A percentile compares a stretch with the other conserved stretches of the same genome.
These are phyloP conservation scores for Rotaria macrura DNA, from an alignment of 2,888 invertebrate species.

Conservation along the genomic window DNA sequence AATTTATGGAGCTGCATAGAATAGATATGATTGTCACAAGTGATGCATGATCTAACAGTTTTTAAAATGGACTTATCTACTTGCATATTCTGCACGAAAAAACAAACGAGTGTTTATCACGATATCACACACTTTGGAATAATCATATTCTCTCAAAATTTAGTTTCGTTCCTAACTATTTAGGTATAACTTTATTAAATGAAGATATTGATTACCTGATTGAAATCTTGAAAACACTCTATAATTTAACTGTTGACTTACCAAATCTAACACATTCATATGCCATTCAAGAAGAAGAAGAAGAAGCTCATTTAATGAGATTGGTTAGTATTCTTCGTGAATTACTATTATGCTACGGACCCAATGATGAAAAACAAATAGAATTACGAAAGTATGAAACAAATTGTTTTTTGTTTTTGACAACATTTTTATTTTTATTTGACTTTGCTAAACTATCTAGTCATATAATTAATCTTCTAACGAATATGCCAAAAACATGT, in stretches of 20 bases:
- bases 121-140: too few relatives aligned
- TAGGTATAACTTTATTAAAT: slow-evolving; percentile 5
- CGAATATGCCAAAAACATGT: slow-evolving; percentile 66
- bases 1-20: too few relatives aligned
- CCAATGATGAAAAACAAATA: slow-evolving; percentile 57
- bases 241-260: slow-evolving; percentile 47
- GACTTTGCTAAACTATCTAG: too few relatives aligned
- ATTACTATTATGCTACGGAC: slow-evolving; percentile 58
- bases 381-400: slow-evolving; percentile 56
- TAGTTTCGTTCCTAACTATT: too few relatives aligned
- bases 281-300: slow-evolving; percentile 52
- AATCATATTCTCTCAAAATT: too few relatives aligned
- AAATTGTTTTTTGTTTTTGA: too few relatives aligned
- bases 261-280: slow-evolving; percentile 22
- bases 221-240: slow-evolving; percentile 53
- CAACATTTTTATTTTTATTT: too few relatives aligned
- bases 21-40: too few relatives aligned
- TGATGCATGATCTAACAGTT: too few relatives aligned
- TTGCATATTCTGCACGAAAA: too few relatives aligned
- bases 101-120: too few relatives aligned
- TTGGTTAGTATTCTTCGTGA: slow-evolving; percentile 64
- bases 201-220: slow-evolving; percentile 49
- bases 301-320: slow-evolving; percentile 63
- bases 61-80: too few relatives aligned
- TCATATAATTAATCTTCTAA: slow-evolving; percentile 71